Evolutionary conservation across 2,797 vertebrate species (phyloP), one percentile per base, ranked within the genome.

Genomic region (Sciaenops ocellatus): DNA sequence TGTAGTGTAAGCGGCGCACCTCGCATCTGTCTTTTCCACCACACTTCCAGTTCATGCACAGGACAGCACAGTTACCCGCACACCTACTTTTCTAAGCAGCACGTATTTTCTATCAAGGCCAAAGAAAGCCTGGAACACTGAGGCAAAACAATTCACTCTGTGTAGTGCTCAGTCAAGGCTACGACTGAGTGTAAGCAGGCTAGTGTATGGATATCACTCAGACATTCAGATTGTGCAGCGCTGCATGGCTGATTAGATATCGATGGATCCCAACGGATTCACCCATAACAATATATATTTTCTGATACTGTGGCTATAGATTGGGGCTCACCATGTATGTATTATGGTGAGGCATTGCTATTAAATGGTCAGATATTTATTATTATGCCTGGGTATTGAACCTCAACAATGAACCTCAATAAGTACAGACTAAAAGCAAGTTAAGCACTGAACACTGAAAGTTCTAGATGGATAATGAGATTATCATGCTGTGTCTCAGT

Each of bases 41-140:
- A 18, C 41, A 55, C 63, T 61, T 78, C 38, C 61, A 57, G 73
- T 80, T 69, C 66, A 56, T n/a, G 56, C 52, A 26, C 55, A 77
- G 52, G 76, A 79, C 81, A 78, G 57, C 44, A 4, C 26, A 34
- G 48, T 69, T 73, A 57, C 65, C 44, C 13, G 59, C 44, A 20
- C 66, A 70, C 46, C 71, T 47, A 51, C 83, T 61, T 71, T 74
- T 78, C 68, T 55, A 71, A 89, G 87, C 51, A 86, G 73, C 66
- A 63, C 59, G 76, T 85, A 72, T 76, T 83, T 88, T 80, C 71
- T 62, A 55, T 82, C 89, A 91, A 90, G 85, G 87, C 86, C 87
- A 72, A 41, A 55, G 69, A 77, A 78, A 87, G 34, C 55, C 77
- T 42, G 69, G 22, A 85, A 85, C 51, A 59, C 69, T 3, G 61